A percentile compares a stretch with the other conserved stretches of the same genome.
Conservation (phyloP, 2,797 vertebrate genomes). For the Amblyopsis hoosieri region DNA sequence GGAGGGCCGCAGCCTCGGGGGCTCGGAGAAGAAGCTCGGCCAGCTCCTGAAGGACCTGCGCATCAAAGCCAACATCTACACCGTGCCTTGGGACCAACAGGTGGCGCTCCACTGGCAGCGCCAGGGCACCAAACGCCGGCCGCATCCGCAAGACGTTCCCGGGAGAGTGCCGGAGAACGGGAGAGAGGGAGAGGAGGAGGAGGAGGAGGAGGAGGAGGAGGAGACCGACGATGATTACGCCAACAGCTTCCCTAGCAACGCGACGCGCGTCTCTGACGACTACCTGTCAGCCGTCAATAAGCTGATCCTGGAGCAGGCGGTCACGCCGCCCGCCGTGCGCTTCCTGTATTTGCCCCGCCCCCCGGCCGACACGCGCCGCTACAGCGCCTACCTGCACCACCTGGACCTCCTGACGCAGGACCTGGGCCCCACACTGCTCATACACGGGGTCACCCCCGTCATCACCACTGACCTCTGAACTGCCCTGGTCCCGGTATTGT, state of each 20-base stretch:
- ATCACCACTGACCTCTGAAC: constrained; percentile 90
- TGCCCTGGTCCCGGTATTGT: not conserved
- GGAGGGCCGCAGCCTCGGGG: constrained; percentile 79
- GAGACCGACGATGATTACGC: constrained; percentile 51
- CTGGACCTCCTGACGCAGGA: constrained; percentile 84
- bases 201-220: constrained; percentile 20
- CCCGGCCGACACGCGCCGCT: constrained; percentile 84
- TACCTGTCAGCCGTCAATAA: constrained; percentile 85
- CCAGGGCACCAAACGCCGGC: constrained; percentile 45
- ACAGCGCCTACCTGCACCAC: constrained; percentile 83
- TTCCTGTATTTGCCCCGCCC: constrained; percentile 90
- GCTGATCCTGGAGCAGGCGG: constrained; percentile 81
- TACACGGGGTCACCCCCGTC: constrained; percentile 89
- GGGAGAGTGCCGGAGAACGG: not conserved
- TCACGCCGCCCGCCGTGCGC: constrained; percentile 77
- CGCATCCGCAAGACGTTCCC: not conserved
- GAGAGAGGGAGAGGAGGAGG: not conserved
- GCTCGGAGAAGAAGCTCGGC: constrained; percentile 84
- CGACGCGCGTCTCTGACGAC: constrained; percentile 81
- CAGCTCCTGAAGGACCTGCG: constrained; percentile 87
- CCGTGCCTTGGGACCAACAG: constrained; percentile 86
- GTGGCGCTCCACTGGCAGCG: constrained; percentile 89
- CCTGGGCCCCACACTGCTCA: constrained; percentile 88
- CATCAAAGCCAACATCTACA: constrained; percentile 84
- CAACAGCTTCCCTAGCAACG: constrained; percentile 83